These are phyloP conservation scores for Saccostrea echinata DNA, from an alignment of 1,140 invertebrate genomes.

Conservation along the genomic window DNA sequence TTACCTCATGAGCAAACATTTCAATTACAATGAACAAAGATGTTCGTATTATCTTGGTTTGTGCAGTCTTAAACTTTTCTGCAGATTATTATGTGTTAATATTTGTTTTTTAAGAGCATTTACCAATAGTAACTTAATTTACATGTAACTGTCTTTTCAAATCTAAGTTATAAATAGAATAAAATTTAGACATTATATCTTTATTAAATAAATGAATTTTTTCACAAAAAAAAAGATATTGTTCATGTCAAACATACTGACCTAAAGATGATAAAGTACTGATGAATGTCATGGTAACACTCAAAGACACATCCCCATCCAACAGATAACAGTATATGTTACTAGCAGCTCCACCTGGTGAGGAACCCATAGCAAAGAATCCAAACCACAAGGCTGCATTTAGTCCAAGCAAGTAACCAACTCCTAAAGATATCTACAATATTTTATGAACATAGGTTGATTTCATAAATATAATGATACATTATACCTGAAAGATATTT, in stretches of 20 bases:
- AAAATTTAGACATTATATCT: no score
- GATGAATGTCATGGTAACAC: slow-evolving; percentile 80
- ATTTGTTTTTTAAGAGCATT: no score
- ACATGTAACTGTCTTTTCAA: no score
- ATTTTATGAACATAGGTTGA: neutral
- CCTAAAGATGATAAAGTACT: slow-evolving; percentile 73
- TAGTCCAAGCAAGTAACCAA: slow-evolving; percentile 65
- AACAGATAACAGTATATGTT: slow-evolving; percentile 82
- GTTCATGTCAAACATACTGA: slow-evolving; percentile 51
- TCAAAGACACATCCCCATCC: slow-evolving; percentile 81
- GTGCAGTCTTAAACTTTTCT: no score
- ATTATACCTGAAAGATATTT: neutral
- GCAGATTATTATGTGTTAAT: no score
- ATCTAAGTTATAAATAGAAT: no score
- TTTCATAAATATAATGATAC: neutral
- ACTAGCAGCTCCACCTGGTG: slow-evolving; percentile 81
- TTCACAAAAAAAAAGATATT: slow-evolving; percentile 44
- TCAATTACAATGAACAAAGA: no score
- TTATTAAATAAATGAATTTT: no score
- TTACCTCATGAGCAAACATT: no score
- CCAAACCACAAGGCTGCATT: slow-evolving; percentile 76
- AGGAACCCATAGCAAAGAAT: slow-evolving; percentile 80
- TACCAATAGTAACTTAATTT: no score
- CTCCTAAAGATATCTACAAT: slow-evolving; percentile 71
- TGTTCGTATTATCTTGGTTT: no score